Percentiles rank a stretch among this genome's conserved stretches.
Evolutionary conservation across 2,113 vertebrate genomes (phyloP).

Genomic region (Ursus arctos): DNA sequence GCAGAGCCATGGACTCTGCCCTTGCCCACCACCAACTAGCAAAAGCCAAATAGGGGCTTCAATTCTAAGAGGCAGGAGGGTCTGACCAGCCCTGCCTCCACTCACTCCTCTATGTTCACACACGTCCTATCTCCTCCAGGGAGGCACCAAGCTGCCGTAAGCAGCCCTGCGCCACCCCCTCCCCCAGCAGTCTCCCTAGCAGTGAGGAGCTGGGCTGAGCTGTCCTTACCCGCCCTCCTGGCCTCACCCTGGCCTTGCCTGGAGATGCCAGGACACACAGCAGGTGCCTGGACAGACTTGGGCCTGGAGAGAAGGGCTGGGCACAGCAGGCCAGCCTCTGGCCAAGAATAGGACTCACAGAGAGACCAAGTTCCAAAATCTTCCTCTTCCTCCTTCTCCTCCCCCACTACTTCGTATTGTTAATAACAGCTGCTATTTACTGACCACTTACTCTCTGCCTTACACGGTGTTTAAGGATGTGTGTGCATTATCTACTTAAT

Average conservation of each 20-base stretch:
- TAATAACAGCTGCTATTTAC: background rate
- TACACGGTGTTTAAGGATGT: background rate
- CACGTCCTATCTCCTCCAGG: background rate
- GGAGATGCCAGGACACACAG: slow-evolving; percentile 72
- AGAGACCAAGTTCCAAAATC: background rate
- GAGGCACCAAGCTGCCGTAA: background rate
- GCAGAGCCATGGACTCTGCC: background rate
- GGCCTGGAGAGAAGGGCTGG: slow-evolving; percentile 46
- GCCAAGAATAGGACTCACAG: slow-evolving; percentile 38
- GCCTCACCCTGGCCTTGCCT: slow-evolving; percentile 54
- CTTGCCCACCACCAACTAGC: background rate
- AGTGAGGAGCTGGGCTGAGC: background rate
- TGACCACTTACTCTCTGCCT: background rate
- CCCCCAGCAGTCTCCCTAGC: background rate
- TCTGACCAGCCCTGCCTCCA: background rate
- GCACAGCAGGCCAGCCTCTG: slow-evolving; percentile 6
- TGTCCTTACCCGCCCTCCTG: slow-evolving; percentile 77
- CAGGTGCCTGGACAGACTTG: slow-evolving; percentile 77
- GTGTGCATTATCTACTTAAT: background rate
- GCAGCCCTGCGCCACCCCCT: background rate
- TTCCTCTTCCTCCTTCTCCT: slow-evolving; percentile 29
- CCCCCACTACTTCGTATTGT: background rate
- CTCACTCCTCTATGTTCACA: background rate
- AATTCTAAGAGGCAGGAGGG: background rate
- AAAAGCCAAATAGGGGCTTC: background rate